Percentiles rank a stretch among this genome's conserved stretches.
phyloP scores from a whole-genome alignment of 1,140 invertebrate genomes.

The Ptiloglossa arizonensis region DNA sequence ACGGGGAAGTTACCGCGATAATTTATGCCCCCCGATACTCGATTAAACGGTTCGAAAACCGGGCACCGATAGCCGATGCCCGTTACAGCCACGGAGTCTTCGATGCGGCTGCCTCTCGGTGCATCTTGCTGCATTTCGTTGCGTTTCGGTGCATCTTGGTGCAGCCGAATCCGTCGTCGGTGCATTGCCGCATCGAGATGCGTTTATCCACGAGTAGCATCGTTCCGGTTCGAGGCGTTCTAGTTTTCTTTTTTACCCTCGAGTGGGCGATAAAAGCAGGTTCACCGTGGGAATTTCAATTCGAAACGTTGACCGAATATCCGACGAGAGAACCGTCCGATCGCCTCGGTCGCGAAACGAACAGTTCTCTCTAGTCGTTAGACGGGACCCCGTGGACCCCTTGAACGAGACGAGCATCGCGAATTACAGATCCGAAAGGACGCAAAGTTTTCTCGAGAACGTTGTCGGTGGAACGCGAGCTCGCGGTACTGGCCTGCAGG shows the following conservation, averaged over 20 bases:
- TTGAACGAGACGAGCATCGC: neutral
- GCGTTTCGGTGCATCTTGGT: neutral
- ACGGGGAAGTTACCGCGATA: conserved; percentile 35
- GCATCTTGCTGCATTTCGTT: neutral
- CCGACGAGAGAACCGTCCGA: too few relatives aligned
- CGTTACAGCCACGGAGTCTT: neutral
- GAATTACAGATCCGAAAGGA: neutral
- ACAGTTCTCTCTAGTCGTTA: too few relatives aligned
- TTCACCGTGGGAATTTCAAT: too few relatives aligned
- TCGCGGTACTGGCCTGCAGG: conserved; percentile 20
- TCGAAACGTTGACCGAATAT: too few relatives aligned
- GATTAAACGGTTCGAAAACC: conserved; percentile 22
- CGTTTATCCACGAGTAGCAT: too few relatives aligned
- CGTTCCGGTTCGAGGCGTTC: too few relatives aligned
- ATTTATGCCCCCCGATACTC: conserved; percentile 28
- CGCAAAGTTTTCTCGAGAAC: neutral
- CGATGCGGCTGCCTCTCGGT: neutral
- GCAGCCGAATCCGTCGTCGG: neutral
- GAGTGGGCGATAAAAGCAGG: too few relatives aligned
- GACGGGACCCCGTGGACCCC: neutral
- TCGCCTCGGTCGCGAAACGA: too few relatives aligned
- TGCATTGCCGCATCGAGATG: too few relatives aligned
- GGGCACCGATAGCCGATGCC: neutral
- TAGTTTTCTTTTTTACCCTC: too few relatives aligned
- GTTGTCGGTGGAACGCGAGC: neutral